Evolutionary conservation across 1,140 invertebrate genomes (phyloP).

Genomic region (Mya arenaria): DNA sequence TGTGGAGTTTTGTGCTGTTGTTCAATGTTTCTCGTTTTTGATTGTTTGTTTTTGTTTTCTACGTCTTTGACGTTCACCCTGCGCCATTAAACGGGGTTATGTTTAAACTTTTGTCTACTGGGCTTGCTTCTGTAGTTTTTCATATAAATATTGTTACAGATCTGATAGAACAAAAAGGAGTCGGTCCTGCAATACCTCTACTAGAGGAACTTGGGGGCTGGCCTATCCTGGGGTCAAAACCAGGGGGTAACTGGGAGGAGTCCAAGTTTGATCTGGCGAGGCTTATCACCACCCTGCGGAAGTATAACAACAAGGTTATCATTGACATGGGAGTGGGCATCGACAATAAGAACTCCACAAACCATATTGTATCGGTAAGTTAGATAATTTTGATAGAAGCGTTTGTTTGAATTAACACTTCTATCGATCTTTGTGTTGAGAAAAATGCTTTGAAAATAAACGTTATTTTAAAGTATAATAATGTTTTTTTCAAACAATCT

Average conservation of each 20-base stretch:
- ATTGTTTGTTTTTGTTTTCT: no score
- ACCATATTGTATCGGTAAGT: slow-evolving; percentile 89
- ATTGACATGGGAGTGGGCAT: slow-evolving; percentile 54
- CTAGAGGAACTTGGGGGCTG: slow-evolving; percentile 67
- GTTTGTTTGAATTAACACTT: no score
- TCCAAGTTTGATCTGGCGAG: slow-evolving; percentile 46
- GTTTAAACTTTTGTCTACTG: no score
- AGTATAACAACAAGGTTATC: slow-evolving; percentile 58
- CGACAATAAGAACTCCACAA: slow-evolving; percentile 91
- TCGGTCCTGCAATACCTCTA: slow-evolving; percentile 56
- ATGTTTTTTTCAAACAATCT: not conserved
- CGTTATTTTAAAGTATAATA: no score
- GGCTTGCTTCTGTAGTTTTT: no score
- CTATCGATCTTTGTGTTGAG: no score
- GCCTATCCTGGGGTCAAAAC: slow-evolving; percentile 67
- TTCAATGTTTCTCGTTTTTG: no score
- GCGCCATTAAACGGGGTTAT: no score
- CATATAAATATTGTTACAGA: slow-evolving; percentile 56
- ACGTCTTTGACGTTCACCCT: no score
- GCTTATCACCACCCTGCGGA: slow-evolving; percentile 31
- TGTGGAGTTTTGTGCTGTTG: no score
- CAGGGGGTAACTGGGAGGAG: slow-evolving; percentile 54
- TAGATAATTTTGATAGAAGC: no score
- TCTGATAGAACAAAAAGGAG: slow-evolving; percentile 60
- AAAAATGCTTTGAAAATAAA: no score